Evolutionary conservation across 2,888 invertebrate genomes (phyloP).

Genomic region (Oscheius sp.): DNA sequence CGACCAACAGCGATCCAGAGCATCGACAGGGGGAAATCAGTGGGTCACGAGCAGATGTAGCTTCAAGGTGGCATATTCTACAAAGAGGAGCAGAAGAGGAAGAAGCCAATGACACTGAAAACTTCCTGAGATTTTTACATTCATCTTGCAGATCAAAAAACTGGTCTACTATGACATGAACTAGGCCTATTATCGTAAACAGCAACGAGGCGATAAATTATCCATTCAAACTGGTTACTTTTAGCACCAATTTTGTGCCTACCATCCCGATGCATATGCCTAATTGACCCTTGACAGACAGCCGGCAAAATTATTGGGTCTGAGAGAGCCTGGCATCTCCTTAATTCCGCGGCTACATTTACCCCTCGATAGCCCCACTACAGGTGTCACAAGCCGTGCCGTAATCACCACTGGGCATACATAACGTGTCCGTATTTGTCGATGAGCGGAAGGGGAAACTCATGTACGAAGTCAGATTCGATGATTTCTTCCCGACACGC

Average conservation of each 20-base stretch:
- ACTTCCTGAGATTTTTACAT: background rate
- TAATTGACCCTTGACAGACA: slow-evolving; percentile 9
- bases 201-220: background rate
- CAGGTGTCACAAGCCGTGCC: no score
- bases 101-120: slow-evolving; percentile 44
- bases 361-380: no score
- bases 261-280: background rate
- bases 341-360: no score
- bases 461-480: background rate
- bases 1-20: slow-evolving; percentile 74
- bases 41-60: slow-evolving; percentile 51
- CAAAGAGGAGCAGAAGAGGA: slow-evolving; percentile 70
- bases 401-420: no score
- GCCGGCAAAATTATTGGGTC: background rate
- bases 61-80: slow-evolving; percentile 74
- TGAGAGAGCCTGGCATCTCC: background rate
- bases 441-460: background rate
- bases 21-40: slow-evolving; percentile 75
- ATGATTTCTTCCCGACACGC: background rate
- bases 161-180: no score
- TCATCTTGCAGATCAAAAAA: no score
- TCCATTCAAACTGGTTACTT: background rate
- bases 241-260: background rate
- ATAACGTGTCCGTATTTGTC: no score
- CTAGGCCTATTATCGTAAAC: background rate